Base-by-base conservation (phyloP, 2,797 vertebrate species). In the Nyctalus aviator region DNA sequence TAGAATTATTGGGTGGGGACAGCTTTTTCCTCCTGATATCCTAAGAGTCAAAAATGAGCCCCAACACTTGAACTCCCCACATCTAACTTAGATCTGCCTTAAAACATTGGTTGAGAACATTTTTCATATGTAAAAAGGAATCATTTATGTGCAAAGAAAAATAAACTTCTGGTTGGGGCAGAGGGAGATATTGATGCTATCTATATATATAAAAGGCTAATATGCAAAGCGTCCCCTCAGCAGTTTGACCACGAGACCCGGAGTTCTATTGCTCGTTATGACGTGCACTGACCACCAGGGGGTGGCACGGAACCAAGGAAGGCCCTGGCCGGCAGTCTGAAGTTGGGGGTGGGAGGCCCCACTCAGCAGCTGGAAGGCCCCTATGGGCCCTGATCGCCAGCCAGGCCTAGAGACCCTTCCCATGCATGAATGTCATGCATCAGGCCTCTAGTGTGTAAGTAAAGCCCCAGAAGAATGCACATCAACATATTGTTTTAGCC, bases 1-100 rank as follows among this genome's bases (percentile, higher is more conserved):
- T 79, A 96, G 82, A 95, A 90, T 95, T 86, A 85, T 2, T 71
- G 66, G 71, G 46, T 96, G 14, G 32, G 53, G 83, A 57, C 84
- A 72, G 48, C 46, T 57, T 69, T 79, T 87, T 55, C 44, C 71
- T 75, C 69, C 68, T 91, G 77, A 84, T 79, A 59, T 8, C 15
- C 23, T 59, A 77, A 77, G 92, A 72, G 72, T 85, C 37, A 46
- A 84, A 94, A 62, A 68, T 81, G 68, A 93, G 11, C 79, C 68
- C 27, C 72, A 57, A 68, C 66, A 30, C 37, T 30, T 64, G 35
- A 78, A 14, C 44, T 76, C 68, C 59, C 44, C 13, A 11, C 18
- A 50, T 32, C 10, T 50, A 11, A 71, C 13, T 79, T 79, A 73
- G 30, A 88, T 71, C 8, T 23, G 46, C 21, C 66, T 93, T 84